A percentile compares a stretch with the other conserved stretches of the same genome.
These are phyloP conservation scores for Eupeodes corollae DNA, from an alignment of 1,140 invertebrate genomes.

Conservation along the genomic window DNA sequence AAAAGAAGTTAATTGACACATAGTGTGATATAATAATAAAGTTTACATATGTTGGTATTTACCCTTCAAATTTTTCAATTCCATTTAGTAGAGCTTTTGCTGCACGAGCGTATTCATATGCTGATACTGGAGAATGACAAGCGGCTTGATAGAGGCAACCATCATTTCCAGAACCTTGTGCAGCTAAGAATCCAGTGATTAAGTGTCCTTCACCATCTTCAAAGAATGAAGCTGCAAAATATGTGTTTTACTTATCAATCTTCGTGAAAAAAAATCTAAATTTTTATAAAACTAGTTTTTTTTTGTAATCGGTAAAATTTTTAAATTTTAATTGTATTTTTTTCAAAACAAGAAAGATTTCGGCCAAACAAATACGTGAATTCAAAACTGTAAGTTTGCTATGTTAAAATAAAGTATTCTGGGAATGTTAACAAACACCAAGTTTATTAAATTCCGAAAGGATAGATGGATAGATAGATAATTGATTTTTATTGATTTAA, in stretches of 20 bases:
- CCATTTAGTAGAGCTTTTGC: slow-evolving; percentile 61
- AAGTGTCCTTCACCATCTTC: slow-evolving; percentile 54
- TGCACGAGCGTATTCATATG: slow-evolving; percentile 59
- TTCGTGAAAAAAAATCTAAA: too few species aligned
- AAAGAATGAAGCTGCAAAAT: slow-evolving; percentile 23
- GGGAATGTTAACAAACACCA: too few species aligned
- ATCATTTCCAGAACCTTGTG: slow-evolving; percentile 48
- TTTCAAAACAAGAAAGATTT: too few species aligned
- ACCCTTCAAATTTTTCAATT: slow-evolving; percentile 57
- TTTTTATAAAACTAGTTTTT: too few species aligned
- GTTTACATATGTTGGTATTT: slow-evolving; percentile 15
- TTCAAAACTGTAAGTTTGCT: too few species aligned
- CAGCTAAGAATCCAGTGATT: slow-evolving; percentile 57
- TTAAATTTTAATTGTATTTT: too few species aligned
- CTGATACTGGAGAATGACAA: slow-evolving; percentile 59
- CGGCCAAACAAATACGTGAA: too few species aligned
- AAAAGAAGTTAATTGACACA: neutral
- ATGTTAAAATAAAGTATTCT: too few species aligned
- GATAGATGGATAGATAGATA: too few species aligned
- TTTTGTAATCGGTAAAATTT: too few species aligned
- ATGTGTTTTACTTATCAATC: neutral
- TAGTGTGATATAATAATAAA: neutral
- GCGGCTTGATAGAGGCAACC: slow-evolving; percentile 64
- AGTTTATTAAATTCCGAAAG: too few species aligned
- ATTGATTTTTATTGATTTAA: too few species aligned